These are phyloP conservation scores for Carlito syrichta DNA, from an alignment of 2,113 vertebrate genomes.

Conservation along the genomic window DNA sequence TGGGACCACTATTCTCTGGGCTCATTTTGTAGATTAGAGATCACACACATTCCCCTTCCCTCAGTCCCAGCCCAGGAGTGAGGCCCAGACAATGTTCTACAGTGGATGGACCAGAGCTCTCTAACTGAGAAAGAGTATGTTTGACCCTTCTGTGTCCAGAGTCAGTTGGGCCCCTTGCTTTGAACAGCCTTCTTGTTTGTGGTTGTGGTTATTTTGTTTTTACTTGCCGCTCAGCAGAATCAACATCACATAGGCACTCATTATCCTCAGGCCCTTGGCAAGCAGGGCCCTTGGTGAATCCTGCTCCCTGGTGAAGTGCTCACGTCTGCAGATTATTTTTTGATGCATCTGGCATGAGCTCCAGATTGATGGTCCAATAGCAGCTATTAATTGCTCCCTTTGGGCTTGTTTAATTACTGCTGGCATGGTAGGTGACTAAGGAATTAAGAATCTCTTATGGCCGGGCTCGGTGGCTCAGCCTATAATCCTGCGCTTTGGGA, in stretches of 20 bases:
- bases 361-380: conserved; percentile 42
- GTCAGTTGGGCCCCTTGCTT: neutral
- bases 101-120: neutral
- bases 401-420: conserved; percentile 59
- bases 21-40: neutral
- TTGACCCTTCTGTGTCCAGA: neutral
- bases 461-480: too few relatives aligned
- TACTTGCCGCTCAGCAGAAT: conserved; percentile 44
- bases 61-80: neutral
- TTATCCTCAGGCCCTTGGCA: conserved; percentile 41
- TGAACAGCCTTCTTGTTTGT: conserved; percentile 43
- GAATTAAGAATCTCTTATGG: conserved; percentile 49
- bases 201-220: conserved; percentile 62
- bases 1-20: neutral
- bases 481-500: too few relatives aligned
- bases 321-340: conserved; percentile 55
- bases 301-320: conserved; percentile 51
- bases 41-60: neutral
- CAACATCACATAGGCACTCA: conserved; percentile 35
- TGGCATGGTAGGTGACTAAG: conserved; percentile 46
- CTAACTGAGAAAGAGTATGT: neutral
- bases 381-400: conserved; percentile 45
- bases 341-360: conserved; percentile 51
- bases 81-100: neutral
- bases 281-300: conserved; percentile 40